Evolutionary conservation across 2,113 vertebrate genomes (phyloP).

Genomic region (Onychorhynchus coronatus): DNA sequence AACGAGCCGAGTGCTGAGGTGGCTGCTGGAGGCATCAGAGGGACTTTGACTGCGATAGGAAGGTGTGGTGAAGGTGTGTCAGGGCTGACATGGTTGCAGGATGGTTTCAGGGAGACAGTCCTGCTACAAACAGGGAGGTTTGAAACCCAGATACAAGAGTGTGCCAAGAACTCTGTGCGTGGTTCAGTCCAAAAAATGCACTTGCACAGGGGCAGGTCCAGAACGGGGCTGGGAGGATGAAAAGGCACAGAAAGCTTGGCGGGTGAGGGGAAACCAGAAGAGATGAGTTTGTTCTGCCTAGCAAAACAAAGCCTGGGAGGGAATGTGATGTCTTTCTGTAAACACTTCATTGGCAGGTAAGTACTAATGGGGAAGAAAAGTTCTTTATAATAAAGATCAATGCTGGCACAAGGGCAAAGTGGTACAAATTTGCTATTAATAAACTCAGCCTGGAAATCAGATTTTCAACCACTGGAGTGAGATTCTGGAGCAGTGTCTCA

Average conservation of each 20-base stretch:
- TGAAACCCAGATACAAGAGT: neutral
- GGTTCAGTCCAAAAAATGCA: neutral
- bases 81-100: neutral
- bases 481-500: neutral
- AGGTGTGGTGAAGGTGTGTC: neutral
- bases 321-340: neutral
- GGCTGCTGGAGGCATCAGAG: neutral
- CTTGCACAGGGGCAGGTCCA: neutral
- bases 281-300: neutral
- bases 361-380: neutral
- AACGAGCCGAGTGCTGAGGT: neutral
- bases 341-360: neutral
- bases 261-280: neutral
- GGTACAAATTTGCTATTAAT: conserved; percentile 42
- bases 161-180: neutral
- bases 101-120: neutral
- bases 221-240: neutral
- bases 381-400: conserved; percentile 25
- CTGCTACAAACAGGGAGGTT: neutral
- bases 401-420: conserved; percentile 1
- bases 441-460: conserved; percentile 25
- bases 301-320: neutral
- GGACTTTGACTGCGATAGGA: neutral
- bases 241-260: neutral
- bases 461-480: neutral